Conservation (phyloP, 2,888 invertebrate genomes). For the Lingula anatina region DNA sequence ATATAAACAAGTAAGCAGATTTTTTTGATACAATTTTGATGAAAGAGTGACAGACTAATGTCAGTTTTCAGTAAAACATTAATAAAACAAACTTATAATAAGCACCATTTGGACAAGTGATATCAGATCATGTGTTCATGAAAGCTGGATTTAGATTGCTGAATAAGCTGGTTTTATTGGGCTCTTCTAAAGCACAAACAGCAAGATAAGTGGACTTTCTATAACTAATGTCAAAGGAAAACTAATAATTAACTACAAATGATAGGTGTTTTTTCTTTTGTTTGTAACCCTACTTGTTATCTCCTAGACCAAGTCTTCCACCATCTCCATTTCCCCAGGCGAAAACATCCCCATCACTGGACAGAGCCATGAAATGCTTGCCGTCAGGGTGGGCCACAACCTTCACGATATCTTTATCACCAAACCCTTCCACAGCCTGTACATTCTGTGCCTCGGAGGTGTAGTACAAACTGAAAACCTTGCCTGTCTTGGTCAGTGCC, state of each 20-base stretch:
- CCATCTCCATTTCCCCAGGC: slow-evolving; percentile 97
- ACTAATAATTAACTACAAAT: background rate
- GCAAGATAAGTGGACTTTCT: background rate
- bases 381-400: slow-evolving; percentile 93
- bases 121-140: background rate
- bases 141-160: no score
- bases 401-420: slow-evolving; percentile 67
- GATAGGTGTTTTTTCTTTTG: background rate
- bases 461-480: slow-evolving; percentile 62
- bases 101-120: background rate
- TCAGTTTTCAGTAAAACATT: no score
- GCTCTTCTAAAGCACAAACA: background rate
- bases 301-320: slow-evolving; percentile 83
- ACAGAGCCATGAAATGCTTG: slow-evolving; percentile 86
- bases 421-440: slow-evolving; percentile 59
- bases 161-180: no score
- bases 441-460: slow-evolving; percentile 60
- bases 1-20: no score
- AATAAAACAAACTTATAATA: background rate
- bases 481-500: slow-evolving; percentile 70
- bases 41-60: no score
- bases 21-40: no score
- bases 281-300: slow-evolving; percentile 58
- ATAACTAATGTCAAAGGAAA: background rate
- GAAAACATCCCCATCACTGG: slow-evolving; percentile 87